These are phyloP conservation scores for Eueides isabella DNA, from an alignment of 1,140 invertebrate genomes.

Conservation along the genomic window DNA sequence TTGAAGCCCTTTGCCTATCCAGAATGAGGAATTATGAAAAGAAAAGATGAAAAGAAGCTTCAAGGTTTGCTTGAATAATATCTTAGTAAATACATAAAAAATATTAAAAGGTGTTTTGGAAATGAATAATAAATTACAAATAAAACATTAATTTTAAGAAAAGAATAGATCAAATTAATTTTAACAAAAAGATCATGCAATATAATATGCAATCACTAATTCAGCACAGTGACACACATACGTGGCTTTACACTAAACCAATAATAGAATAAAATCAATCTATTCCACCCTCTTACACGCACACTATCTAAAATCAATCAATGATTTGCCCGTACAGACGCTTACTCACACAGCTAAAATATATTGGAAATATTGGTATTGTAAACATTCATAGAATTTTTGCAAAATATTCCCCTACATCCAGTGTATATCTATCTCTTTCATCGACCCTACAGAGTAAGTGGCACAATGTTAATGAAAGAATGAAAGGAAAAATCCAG, in stretches of 20 bases:
- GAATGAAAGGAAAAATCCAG: conserved; percentile 59
- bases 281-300: conserved; percentile 75
- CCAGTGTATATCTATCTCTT: conserved; percentile 55
- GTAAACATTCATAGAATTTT: conserved; percentile 79
- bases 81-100: too few relatives aligned
- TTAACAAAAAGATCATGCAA: conserved; percentile 46
- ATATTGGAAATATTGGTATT: conserved; percentile 76
- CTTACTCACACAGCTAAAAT: conserved; percentile 59
- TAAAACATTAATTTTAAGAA: too few relatives aligned
- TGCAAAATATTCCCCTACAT: conserved; percentile 65
- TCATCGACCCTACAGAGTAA: conserved; percentile 44
- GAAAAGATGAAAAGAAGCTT: too few relatives aligned
- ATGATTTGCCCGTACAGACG: conserved; percentile 60
- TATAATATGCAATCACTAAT: conserved; percentile 63
- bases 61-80: too few relatives aligned
- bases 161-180: conserved; percentile 13
- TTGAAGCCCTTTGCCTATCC: too few relatives aligned
- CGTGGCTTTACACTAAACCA: conserved; percentile 80
- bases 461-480: conserved; percentile 29
- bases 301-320: conserved; percentile 69
- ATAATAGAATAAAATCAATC: conserved; percentile 82
- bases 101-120: too few relatives aligned
- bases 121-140: too few relatives aligned
- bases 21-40: too few relatives aligned
- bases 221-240: conserved; percentile 80